Conservation (phyloP, 2,113 vertebrate genomes). For the Tonatia bakeri region DNA sequence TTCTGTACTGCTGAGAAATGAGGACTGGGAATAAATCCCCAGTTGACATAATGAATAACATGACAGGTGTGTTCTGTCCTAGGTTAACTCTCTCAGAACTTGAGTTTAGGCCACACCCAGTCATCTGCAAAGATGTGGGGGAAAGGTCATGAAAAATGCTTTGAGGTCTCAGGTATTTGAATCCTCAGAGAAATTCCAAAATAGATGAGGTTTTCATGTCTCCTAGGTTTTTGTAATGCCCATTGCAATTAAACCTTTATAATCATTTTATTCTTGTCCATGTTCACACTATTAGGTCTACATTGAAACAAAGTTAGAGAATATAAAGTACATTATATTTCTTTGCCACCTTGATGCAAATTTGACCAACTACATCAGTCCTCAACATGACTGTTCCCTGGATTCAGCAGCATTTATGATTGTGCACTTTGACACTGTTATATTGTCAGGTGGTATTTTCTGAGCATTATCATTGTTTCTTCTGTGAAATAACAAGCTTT, state of each 20-base stretch:
- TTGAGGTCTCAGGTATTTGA: not conserved
- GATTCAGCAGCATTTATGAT: not conserved
- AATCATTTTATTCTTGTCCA: conserved; percentile 4
- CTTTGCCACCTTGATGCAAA: not conserved
- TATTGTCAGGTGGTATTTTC: not conserved
- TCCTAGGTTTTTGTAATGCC: not conserved
- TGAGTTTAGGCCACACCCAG: not conserved
- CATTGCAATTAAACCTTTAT: not conserved
- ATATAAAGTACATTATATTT: not conserved
- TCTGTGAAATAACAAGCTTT: not conserved
- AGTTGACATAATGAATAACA: conserved; percentile 39
- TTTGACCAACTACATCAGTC: not conserved
- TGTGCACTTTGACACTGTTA: not conserved
- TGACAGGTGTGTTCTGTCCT: conserved; percentile 11
- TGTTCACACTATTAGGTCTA: not conserved
- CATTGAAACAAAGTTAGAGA: not conserved
- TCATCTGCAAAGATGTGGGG: not conserved
- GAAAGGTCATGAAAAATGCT: not conserved
- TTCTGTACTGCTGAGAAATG: conserved; percentile 23
- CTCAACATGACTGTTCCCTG: not conserved
- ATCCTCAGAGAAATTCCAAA: not conserved
- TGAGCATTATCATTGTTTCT: not conserved
- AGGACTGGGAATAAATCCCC: conserved; percentile 28
- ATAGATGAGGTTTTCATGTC: not conserved
- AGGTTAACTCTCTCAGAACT: conserved; percentile 51